phyloP scores from a whole-genome alignment of 2,113 vertebrate genomes.

The Phylloscopus whistleri region DNA sequence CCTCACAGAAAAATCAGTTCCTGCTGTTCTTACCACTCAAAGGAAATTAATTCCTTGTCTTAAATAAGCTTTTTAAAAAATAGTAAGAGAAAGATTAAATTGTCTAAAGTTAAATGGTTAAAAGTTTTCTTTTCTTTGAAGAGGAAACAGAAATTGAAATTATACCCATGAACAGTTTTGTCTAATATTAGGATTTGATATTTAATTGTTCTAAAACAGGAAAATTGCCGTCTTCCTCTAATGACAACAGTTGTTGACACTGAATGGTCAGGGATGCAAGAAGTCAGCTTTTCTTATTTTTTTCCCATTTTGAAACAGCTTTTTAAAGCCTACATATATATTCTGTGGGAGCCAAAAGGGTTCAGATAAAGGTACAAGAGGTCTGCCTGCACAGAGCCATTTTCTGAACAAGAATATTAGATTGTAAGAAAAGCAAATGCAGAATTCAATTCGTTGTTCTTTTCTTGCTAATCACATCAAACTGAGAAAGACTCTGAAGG shows the following conservation, averaged over 20 bases:
- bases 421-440: background rate
- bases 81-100: background rate
- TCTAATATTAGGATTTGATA: background rate
- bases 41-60: background rate
- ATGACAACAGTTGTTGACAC: background rate
- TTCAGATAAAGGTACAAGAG: background rate
- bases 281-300: background rate
- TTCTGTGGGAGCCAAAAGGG: background rate
- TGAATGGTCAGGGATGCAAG: background rate
- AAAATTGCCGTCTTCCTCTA: background rate
- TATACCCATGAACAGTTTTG: background rate
- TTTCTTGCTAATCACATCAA: conserved; percentile 10
- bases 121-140: background rate
- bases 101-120: background rate
- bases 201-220: background rate
- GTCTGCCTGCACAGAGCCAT: background rate
- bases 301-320: background rate
- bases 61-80: background rate
- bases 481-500: background rate
- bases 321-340: background rate
- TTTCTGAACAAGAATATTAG: background rate
- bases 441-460: background rate
- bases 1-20: background rate
- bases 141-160: background rate
- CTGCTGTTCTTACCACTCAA: background rate